Base-by-base conservation (phyloP, 1,140 invertebrate genomes). In the Druon quercuslanigerum region DNA sequence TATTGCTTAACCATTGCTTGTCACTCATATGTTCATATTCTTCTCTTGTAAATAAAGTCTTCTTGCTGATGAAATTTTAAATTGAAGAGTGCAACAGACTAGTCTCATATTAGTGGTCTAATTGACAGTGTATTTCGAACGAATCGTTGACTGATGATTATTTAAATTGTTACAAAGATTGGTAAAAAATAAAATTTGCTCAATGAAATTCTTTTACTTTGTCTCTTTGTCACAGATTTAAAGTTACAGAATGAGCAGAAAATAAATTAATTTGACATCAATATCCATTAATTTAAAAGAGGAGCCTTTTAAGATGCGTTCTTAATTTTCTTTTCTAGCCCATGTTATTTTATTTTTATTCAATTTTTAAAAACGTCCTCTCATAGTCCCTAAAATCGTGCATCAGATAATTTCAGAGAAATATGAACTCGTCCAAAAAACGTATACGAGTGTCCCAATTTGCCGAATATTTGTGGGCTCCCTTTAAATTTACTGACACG, bases 41-140 rank as follows among this genome's bases (percentile, higher is more conserved):
- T 33, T 40, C 16, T 40, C 60, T 66, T 66, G 13, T 7, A 40
- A 46, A 5, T 40, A 40, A 66, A 66, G 13, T 66, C 5, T 40
- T 40, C 20, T 66, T 5, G 9, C 60, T 66, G 25, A 66, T 66
- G 60, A 66, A 66, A 66, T 66, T 14, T 40, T 40, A 66, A 33
- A 46, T 66, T 66, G 60, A 66, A 66, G 60, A 66, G 60, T 66
- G 60, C 60, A 66, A 66, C 7, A 66, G 40, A 66, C 60, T 66
- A 66, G 25, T n/a, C 60, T 16, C 57, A 33, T 25, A 14, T 60
- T 25, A 60, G 33, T 16, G 57, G 57, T 60, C 20, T 60, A 40
- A 66, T 66, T 66, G 60, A 66, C 46, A 66, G 25, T 66, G 33
- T 40, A 40, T 66, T n/a, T 40, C 6, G 9, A 66, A 40, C 25